Base-by-base conservation (phyloP, 2,797 vertebrate genomes). In the Myripristis murdjan region DNA sequence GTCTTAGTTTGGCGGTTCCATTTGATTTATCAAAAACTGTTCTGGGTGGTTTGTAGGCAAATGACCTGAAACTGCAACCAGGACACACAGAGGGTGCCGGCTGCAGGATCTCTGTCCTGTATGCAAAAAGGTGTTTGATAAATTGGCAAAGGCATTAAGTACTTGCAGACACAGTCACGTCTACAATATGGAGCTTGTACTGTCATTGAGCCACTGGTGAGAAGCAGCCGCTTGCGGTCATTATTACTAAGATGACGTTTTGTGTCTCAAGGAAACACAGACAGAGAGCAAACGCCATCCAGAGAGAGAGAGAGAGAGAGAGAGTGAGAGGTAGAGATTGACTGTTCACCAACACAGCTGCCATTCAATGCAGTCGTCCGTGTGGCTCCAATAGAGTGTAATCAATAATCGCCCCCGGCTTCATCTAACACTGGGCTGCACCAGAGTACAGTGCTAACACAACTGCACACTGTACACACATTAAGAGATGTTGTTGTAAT, bases 361-460 rank as follows among this genome's bases (percentile, higher is more conserved):
- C 85, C 84, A 91, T 87, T 90, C 84, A 88, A 75, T 73, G 81
- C 79, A 76, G 71, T 37, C 31, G 60, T 43, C 74, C 83, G 76
- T 81, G 78, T 69, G 76, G 85, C 81, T 90, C 46, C 82, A 89
- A 86, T 86, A 85, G 67, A 83, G 70, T 51, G 52, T 80, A 55
- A 92, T 93, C 91, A 90, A 92, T 92, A 86, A 88, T 65, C 73
- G 84, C 91, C 88, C 0, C 4, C 59, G 83, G 88, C 82, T 78
- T 77, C 81, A 79, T 84, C 61, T 51, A 66, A 84, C 18, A 56
- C 79, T 46, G 76, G 80, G 77, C 73, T 79, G 78, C 74, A 85
- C 69, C 79, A 66, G 48, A 76, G 70, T 69, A 87, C 81, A 86
- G 75, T 79, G 75, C 70, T 24, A 80, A 85, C 76, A 81, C 75